Evolutionary conservation across 1,140 invertebrate species (phyloP), one percentile per base, ranked within the genome.

Genomic region (Teleopsis dalmanni): DNA sequence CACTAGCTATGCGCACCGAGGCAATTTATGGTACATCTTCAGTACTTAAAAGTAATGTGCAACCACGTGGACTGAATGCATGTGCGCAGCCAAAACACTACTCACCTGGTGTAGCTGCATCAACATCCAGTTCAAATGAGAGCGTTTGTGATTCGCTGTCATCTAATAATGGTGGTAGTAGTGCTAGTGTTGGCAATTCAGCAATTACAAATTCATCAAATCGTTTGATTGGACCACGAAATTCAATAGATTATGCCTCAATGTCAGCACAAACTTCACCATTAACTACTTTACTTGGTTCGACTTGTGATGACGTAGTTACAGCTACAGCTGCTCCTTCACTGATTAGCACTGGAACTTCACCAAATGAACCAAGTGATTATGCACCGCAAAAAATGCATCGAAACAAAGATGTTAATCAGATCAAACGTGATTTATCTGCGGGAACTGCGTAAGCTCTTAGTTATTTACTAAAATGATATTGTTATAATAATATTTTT

Each of bases 121-220:
- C 72, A 7, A 82, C 81, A 0, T 84, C 82, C 57, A 84, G 83
- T 72, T 84, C 82, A 16, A 85, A 81, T 63, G 84, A 86, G 69
- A 85, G 83, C 14, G 79, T 85, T 5, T 82, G 82, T 53, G 65
- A 69, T 52, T 69, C 65, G 3, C 81, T 83, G 4, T 73, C 75
- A 31, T 79, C 78, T 4, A 73, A 73, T 13, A 70, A 75, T 50
- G 71, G 70, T 8, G 31, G 54, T n/a, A 51, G 37, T 16, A 23
- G 45, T 9, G 48, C 41, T 21, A 47, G 54, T 19, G 50, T 35
- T 5, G 50, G 42, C 0, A 49, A 50, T 23, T 42, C 53, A 9
- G 52, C 44, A n/a, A 57, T 48, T 35, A 53, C 48, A 14, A 57
- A 47, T 48, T 44, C 29, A 7, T 44, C 51, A 13, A 57, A 58